A percentile compares a stretch with the other conserved stretches of the same genome.
Conservation (phyloP, 2,797 vertebrate species). For the Nannoperca australis region DNA sequence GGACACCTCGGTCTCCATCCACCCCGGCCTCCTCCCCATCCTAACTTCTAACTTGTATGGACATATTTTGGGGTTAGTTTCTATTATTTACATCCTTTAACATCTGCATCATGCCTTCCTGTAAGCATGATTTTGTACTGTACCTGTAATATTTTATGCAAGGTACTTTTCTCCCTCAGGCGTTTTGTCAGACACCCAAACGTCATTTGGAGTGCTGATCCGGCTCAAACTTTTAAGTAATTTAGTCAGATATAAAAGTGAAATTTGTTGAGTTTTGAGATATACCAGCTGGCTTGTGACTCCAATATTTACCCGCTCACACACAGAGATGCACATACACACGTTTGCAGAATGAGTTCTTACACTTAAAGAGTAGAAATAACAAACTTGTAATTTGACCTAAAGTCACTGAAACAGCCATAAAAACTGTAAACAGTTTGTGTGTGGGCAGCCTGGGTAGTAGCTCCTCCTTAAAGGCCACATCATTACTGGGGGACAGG, state of each 20-base stretch:
- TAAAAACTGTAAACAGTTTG: conserved; percentile 48
- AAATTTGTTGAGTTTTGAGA: conserved; percentile 22
- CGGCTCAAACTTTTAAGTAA: neutral
- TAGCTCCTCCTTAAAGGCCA: conserved; percentile 48
- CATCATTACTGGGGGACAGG: conserved; percentile 29
- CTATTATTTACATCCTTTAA: neutral
- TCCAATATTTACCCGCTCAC: neutral
- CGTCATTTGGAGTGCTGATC: neutral
- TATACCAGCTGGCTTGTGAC: neutral
- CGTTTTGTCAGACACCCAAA: neutral
- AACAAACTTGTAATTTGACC: conserved; percentile 9
- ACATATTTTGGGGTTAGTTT: no score
- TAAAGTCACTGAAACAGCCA: conserved; percentile 1
- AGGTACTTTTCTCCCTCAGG: neutral
- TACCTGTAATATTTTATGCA: neutral
- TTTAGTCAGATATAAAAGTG: neutral
- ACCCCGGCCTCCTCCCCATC: no score
- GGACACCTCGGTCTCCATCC: no score
- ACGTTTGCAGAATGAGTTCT: conserved; percentile 19
- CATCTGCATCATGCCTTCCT: neutral
- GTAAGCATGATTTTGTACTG: neutral
- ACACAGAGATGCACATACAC: neutral
- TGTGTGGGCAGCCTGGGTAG: conserved; percentile 22
- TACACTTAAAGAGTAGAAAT: conserved; percentile 28
- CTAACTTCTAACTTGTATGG: no score